phyloP scores from a whole-genome alignment of 2,797 vertebrate genomes.

The Sciaenops ocellatus region DNA sequence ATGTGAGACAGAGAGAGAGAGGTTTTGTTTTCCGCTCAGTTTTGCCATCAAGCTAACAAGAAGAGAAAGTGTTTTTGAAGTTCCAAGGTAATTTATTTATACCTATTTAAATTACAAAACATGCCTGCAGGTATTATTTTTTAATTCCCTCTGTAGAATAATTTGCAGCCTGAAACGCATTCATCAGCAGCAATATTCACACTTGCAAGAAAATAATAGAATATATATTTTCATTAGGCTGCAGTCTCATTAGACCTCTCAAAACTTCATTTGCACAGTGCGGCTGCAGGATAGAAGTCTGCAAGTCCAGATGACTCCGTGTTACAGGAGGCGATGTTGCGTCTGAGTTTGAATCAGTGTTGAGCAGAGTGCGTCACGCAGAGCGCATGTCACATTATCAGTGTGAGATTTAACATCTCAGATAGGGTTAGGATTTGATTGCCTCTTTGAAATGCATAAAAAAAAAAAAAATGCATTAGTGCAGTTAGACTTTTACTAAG shows the following conservation, averaged over 20 bases:
- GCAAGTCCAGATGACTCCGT: neutral
- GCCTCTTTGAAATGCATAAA: too few species aligned
- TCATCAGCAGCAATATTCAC: slow-evolving; percentile 35
- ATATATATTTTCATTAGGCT: slow-evolving; percentile 27
- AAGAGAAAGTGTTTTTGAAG: neutral
- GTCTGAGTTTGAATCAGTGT: slow-evolving; percentile 2
- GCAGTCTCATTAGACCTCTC: neutral
- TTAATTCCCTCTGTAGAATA: slow-evolving; percentile 34
- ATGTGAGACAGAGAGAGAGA: too few species aligned
- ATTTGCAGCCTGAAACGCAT: slow-evolving; percentile 29
- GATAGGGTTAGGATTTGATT: neutral
- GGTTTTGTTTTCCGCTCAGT: neutral
- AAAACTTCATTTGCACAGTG: accelerated
- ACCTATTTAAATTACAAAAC: slow-evolving; percentile 48
- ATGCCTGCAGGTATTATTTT: slow-evolving; percentile 30
- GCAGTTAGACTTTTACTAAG: neutral
- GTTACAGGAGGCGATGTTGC: neutral
- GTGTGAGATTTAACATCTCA: neutral
- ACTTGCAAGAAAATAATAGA: slow-evolving; percentile 17
- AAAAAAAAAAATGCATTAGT: neutral
- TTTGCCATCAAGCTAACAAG: neutral
- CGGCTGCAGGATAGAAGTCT: neutral
- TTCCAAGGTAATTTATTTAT: slow-evolving; percentile 28
- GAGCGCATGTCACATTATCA: neutral
- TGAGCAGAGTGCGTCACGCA: neutral